Conservation (phyloP, 2,797 vertebrate species). For the Anas georgica region DNA sequence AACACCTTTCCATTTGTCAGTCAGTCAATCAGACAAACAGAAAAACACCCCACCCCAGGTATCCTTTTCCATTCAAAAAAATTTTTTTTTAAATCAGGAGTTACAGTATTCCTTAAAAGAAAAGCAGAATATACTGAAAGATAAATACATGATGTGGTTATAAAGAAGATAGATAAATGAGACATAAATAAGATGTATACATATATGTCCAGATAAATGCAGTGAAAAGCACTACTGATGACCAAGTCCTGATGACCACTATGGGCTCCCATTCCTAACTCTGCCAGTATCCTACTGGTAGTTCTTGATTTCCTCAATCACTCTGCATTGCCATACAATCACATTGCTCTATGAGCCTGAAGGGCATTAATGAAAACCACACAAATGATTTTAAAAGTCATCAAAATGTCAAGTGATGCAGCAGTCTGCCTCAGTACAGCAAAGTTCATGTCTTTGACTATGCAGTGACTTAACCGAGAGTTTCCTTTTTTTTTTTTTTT, state of each 20-base stretch:
- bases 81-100: not conserved
- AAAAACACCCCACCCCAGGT: not conserved
- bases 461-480: not conserved
- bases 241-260: not conserved
- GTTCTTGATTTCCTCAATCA: not conserved
- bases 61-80: not conserved
- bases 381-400: not conserved
- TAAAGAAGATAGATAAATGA: not conserved
- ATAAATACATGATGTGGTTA: not conserved
- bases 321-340: not conserved
- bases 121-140: not conserved
- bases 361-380: not conserved
- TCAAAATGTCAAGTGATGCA: not conserved
- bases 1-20: not conserved
- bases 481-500: not conserved
- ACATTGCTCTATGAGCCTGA: not conserved
- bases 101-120: not conserved
- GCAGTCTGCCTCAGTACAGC: not conserved
- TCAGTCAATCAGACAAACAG: not conserved
- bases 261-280: not conserved
- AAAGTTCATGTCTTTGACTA: not conserved
- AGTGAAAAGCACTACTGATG: not conserved
- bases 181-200: not conserved
- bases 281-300: rapidly evolving
- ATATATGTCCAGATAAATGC: not conserved